Base-by-base conservation (phyloP, 2,888 invertebrate genomes). In the Loripinus fragilis region DNA sequence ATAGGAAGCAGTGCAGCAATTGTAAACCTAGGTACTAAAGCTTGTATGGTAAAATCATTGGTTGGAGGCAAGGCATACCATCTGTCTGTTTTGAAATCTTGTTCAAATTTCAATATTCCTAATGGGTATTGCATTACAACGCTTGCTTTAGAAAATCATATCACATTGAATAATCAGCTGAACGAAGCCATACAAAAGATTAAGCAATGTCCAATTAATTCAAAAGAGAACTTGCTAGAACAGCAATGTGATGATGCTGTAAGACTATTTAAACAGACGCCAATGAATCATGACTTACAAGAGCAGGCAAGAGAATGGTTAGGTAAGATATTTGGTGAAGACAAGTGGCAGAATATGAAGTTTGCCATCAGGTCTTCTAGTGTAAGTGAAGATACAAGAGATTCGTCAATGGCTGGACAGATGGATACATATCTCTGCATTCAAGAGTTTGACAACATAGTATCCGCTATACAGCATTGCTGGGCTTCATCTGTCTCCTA, bases 301-400 rank as follows among this genome's bases (percentile, higher is more conserved):
- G 8, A 12, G 20, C 2, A 3, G 10, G 7, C 38, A 7, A 28
- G 28, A 23, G 12, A 35, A 5, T 7, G 17, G 8, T 10, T 55
- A 2, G 10, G 28, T 2, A 28, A 25, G 23, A 3, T 55, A 25
- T 55, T 55, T 28, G 55, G 55, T 50, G 20, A 50, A 55, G 28
- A 25, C 2, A 28, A 55, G 5, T 55, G 55, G 55, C 7, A 10
- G 28, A 25, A 3, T 25, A 20, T 20, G 3, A 55, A 41, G 25
- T 66, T 66, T 50, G 74, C 74, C 7, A 23, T 74, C 12, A 38
- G 74, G 35, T 74, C 74, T 8, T 74, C 74, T 12, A 52, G 68
- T 45, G 33, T 55, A 28, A 28, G 33, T 25, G 69, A 69, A 50
- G 69, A 69, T 28, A 38, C 50, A 12, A 17, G 7, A 8, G 50